Conservation (phyloP, 2,797 vertebrate species). For the Sebastes iracundus region DNA sequence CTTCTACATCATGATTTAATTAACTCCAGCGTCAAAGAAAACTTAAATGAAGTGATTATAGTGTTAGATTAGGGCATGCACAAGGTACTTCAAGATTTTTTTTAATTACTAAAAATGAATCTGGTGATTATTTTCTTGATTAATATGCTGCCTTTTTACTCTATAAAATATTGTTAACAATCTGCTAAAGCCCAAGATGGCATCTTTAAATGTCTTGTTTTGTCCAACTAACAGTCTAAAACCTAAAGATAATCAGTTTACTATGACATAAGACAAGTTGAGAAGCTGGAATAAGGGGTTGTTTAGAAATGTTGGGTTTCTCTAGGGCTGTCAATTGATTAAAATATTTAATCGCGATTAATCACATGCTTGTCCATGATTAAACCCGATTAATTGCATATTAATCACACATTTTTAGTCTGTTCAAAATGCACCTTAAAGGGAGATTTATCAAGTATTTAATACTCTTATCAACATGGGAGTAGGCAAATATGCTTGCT, state of each 20-base stretch:
- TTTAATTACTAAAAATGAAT: background rate
- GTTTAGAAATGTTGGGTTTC: background rate
- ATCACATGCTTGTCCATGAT: no score
- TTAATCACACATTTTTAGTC: no score
- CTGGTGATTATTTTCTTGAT: background rate
- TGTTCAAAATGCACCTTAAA: no score
- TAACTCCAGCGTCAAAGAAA: background rate
- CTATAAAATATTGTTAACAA: background rate
- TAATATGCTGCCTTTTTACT: background rate
- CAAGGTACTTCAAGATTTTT: background rate
- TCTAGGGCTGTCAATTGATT: no score
- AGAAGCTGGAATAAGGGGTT: background rate
- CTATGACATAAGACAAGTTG: background rate
- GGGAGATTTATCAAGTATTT: no score
- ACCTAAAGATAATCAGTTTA: background rate
- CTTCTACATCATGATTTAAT: background rate
- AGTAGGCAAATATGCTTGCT: no score
- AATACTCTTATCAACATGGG: no score
- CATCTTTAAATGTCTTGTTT: background rate
- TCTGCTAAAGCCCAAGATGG: background rate
- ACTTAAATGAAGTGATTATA: background rate
- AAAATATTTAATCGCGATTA: no score
- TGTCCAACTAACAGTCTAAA: background rate
- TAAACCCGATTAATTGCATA: no score
- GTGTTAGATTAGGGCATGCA: background rate